Conservation (phyloP, 2,888 invertebrate genomes). For the Coleophora deauratella region DNA sequence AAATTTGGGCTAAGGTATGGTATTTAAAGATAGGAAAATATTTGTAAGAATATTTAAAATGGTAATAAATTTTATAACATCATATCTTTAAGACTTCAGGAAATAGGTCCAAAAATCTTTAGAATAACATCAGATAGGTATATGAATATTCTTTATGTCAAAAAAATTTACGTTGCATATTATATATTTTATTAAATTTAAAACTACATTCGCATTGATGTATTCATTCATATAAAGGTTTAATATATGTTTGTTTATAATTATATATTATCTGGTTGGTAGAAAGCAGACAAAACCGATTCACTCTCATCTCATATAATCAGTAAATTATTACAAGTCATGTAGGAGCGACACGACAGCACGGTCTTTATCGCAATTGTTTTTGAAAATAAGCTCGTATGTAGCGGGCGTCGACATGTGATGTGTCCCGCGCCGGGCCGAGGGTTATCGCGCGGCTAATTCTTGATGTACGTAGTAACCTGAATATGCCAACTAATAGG, state of each 20-base stretch:
- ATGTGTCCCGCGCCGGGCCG: slow-evolving; percentile 5
- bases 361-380: slow-evolving; percentile 6
- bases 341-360: background rate
- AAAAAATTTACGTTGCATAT: too few species aligned
- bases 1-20: too few species aligned
- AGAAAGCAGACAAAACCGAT: background rate
- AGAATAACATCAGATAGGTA: too few species aligned
- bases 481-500: slow-evolving; percentile 8
- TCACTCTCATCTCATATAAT: background rate
- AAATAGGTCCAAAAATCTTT: too few species aligned
- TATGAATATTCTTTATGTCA: too few species aligned
- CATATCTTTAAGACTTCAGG: too few species aligned
- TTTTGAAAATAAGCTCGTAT: slow-evolving; percentile 10
- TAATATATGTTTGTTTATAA: background rate
- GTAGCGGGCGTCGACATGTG: slow-evolving; percentile 11
- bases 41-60: too few species aligned
- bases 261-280: background rate
- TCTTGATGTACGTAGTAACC: slow-evolving; percentile 13
- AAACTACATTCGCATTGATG: too few species aligned
- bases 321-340: slow-evolving; percentile 2
- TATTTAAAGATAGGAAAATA: too few species aligned
- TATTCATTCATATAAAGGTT: background rate
- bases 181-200: too few species aligned
- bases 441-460: slow-evolving; percentile 11
- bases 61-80: too few species aligned